phyloP scores from a whole-genome alignment of 2,113 vertebrate genomes.

The Pollimyrus isidori region DNA sequence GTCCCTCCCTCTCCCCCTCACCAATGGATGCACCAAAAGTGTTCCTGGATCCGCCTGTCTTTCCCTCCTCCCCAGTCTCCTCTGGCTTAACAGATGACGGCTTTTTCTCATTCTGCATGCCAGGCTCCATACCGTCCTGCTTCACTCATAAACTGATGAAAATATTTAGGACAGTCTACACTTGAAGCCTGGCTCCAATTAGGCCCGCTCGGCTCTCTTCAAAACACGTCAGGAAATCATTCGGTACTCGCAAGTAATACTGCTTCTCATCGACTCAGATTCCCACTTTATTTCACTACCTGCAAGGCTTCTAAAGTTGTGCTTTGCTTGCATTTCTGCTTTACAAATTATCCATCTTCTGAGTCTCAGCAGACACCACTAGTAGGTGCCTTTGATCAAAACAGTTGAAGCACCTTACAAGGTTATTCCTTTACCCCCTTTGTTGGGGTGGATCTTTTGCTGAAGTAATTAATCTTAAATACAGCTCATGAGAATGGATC shows the following conservation, averaged over 20 bases:
- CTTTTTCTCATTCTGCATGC: constrained; percentile 21
- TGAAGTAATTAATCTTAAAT: neutral
- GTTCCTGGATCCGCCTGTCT: constrained; percentile 1
- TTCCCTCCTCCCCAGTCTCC: neutral
- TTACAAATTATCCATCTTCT: neutral
- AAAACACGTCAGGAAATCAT: constrained; percentile 44
- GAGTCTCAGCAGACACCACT: neutral
- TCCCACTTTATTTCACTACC: neutral
- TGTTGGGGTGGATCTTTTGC: neutral
- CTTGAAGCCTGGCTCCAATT: constrained; percentile 57
- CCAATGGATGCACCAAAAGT: neutral
- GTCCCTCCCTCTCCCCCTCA: neutral
- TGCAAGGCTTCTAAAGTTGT: neutral
- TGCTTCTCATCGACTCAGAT: neutral
- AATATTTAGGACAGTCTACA: constrained; percentile 34
- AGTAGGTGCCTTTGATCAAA: neutral
- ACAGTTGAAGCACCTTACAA: neutral
- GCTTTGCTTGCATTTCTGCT: neutral
- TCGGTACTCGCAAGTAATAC: constrained; percentile 43
- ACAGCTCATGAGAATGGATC: neutral
- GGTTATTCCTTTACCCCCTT: neutral
- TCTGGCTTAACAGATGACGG: neutral
- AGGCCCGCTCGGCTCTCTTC: constrained; percentile 46
- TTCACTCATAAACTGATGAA: constrained; percentile 44
- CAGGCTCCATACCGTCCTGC: constrained; percentile 34